Conservation (phyloP, 2,888 invertebrate species). For the Trisateles emortualis region DNA sequence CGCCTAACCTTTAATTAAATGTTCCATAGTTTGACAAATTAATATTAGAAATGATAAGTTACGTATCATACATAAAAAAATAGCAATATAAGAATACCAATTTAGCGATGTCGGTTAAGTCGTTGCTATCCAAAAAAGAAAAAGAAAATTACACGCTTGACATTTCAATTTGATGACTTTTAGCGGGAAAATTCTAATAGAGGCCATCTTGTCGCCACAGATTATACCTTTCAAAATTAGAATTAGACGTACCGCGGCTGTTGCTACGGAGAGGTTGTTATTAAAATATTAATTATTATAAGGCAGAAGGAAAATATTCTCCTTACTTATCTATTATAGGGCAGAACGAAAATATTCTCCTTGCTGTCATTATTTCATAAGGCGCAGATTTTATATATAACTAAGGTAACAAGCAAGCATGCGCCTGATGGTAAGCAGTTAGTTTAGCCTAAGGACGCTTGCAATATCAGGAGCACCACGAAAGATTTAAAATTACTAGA, state of each 20-base stretch:
- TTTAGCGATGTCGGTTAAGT: neutral
- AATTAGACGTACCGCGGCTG: slow-evolving; percentile 11
- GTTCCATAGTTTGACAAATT: too few species aligned
- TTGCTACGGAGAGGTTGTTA: neutral
- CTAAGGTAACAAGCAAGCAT: too few species aligned
- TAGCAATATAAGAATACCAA: neutral
- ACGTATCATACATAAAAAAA: too few species aligned
- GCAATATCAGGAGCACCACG: too few species aligned
- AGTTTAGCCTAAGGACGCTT: too few species aligned
- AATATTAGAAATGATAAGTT: too few species aligned
- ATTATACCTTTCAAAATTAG: slow-evolving; percentile 23
- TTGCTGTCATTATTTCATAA: too few species aligned
- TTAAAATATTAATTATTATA: slow-evolving; percentile 8
- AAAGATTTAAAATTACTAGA: too few species aligned
- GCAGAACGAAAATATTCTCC: too few species aligned
- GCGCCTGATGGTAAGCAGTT: too few species aligned
- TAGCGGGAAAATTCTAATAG: slow-evolving; percentile 20
- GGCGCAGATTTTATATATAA: too few species aligned
- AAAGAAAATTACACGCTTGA: slow-evolving; percentile 33
- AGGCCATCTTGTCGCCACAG: slow-evolving; percentile 23
- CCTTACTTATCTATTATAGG: neutral
- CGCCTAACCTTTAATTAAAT: too few species aligned
- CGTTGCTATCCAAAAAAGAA: slow-evolving; percentile 25
- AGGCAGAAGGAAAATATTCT: neutral
- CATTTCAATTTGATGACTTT: slow-evolving; percentile 44